Evolutionary conservation across 92 coral and sea anemone genomes (phyloP).

Genomic region (Palythoa grandis): DNA sequence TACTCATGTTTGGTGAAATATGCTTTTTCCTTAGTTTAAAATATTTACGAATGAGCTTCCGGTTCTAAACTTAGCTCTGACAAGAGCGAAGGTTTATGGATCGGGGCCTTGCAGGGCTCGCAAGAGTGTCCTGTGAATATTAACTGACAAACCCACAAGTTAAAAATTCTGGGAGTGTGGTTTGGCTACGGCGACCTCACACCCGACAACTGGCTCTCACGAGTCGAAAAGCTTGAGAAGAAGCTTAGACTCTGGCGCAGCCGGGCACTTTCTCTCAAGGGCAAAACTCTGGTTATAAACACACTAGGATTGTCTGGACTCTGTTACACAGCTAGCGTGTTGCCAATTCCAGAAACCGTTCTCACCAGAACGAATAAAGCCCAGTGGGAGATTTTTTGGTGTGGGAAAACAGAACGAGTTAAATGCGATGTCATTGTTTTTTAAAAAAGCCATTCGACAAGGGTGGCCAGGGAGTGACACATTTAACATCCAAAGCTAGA

Average conservation of each 20-base stretch:
- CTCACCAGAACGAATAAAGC: neutral
- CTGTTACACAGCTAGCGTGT: neutral
- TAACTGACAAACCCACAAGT: too few relatives aligned
- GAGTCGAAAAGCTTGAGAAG: too few relatives aligned
- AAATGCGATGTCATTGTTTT: neutral
- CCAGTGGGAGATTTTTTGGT: conserved; percentile 28
- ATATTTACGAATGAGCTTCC: neutral
- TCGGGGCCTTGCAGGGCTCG: too few relatives aligned
- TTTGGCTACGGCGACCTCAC: too few relatives aligned
- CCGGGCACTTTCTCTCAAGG: too few relatives aligned
- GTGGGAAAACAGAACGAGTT: conserved; percentile 23
- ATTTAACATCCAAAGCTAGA: conserved; percentile 1
- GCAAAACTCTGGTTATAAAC: too few relatives aligned
- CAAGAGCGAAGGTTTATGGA: too few relatives aligned
- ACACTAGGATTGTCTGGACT: too few relatives aligned
- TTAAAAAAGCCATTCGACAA: neutral
- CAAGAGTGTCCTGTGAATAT: too few relatives aligned
- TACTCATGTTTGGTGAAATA: neutral
- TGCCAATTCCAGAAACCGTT: neutral
- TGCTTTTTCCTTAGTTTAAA: neutral
- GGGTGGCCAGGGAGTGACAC: conserved; percentile 27
- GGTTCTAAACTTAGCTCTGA: neutral
- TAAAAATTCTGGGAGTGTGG: too few relatives aligned
- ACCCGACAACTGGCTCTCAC: too few relatives aligned
- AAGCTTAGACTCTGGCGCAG: too few relatives aligned